Percentiles rank a stretch among this genome's conserved stretches.
Evolutionary conservation across 2,888 invertebrate species (phyloP).

Genomic region (Apocheima hispidaria): DNA sequence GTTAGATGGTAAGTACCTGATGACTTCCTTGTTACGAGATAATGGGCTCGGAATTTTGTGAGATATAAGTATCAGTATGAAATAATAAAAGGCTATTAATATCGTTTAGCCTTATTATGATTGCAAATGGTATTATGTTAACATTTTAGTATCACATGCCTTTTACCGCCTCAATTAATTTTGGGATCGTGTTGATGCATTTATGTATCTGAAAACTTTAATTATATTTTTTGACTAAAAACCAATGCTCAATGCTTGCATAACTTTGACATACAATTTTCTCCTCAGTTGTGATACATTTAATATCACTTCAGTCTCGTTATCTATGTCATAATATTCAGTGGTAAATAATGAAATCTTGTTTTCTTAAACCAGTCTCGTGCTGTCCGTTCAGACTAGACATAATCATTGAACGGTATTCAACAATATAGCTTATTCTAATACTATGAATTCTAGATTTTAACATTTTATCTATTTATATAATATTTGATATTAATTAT

Average conservation of each 20-base stretch:
- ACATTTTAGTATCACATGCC: too few species aligned
- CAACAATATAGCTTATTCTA: neutral
- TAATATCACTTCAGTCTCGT: neutral
- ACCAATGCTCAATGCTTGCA: neutral
- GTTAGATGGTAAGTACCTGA: slow-evolving; percentile 3
- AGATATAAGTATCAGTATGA: too few species aligned
- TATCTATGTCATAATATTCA: neutral
- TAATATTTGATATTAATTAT: too few species aligned
- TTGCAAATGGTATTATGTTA: too few species aligned
- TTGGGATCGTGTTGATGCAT: too few species aligned
- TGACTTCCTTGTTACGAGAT: neutral
- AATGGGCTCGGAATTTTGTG: neutral
- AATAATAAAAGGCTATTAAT: too few species aligned
- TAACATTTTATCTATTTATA: neutral
- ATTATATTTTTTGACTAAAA: too few species aligned
- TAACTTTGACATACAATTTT: too few species aligned
- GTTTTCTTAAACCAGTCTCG: neutral
- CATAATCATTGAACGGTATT: neutral
- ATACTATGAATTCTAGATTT: neutral
- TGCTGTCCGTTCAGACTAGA: neutral
- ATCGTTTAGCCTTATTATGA: too few species aligned
- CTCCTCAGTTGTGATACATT: neutral
- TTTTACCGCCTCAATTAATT: too few species aligned
- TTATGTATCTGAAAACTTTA: too few species aligned
- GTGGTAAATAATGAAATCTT: neutral